phyloP scores from a whole-genome alignment of 2,113 vertebrate species.

The Grallaria varia region DNA sequence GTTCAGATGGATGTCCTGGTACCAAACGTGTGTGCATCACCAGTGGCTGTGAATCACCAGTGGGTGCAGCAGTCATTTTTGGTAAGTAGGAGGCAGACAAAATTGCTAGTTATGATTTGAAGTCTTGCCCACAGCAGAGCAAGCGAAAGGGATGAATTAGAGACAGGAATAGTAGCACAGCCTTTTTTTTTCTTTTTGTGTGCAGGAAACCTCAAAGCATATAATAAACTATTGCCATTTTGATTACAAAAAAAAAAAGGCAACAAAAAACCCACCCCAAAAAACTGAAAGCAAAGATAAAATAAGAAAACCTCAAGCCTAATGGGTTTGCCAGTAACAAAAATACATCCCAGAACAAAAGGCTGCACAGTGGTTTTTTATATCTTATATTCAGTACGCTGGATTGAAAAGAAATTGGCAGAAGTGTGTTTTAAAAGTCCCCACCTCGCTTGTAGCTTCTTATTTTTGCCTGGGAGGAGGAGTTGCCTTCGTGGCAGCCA shows the following conservation, averaged over 20 bases:
- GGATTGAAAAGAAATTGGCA: conserved; percentile 18
- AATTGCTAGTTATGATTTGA: conserved; percentile 73
- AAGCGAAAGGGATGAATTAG: conserved; percentile 69
- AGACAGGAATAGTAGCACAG: conserved; percentile 71
- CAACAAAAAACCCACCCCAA: not conserved
- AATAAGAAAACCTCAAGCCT: conserved; percentile 57
- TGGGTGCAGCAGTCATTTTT: conserved; percentile 58
- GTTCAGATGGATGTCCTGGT: not conserved
- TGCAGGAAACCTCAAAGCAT: conserved; percentile 70
- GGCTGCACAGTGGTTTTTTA: not conserved
- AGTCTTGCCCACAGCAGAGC: conserved; percentile 62
- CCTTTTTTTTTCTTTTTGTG: conserved; percentile 37
- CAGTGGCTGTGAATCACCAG: conserved; percentile 52
- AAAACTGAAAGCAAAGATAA: conserved; percentile 37
- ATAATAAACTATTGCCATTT: conserved; percentile 68
- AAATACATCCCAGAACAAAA: conserved; percentile 52
- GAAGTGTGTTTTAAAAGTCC: not conserved
- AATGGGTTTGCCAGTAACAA: conserved; percentile 50
- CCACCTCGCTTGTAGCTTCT: not conserved
- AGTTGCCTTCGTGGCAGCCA: conserved; percentile 47
- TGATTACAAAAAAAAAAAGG: conserved; percentile 40
- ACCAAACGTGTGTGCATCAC: not conserved
- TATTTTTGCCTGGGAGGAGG: conserved; percentile 42
- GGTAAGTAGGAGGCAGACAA: conserved; percentile 60
- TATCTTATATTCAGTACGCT: not conserved